Percentiles rank a stretch among this genome's conserved stretches.
Evolutionary conservation across 92 coral and sea anemone genomes (phyloP).

Genomic region (Epizoanthus rinbou): DNA sequence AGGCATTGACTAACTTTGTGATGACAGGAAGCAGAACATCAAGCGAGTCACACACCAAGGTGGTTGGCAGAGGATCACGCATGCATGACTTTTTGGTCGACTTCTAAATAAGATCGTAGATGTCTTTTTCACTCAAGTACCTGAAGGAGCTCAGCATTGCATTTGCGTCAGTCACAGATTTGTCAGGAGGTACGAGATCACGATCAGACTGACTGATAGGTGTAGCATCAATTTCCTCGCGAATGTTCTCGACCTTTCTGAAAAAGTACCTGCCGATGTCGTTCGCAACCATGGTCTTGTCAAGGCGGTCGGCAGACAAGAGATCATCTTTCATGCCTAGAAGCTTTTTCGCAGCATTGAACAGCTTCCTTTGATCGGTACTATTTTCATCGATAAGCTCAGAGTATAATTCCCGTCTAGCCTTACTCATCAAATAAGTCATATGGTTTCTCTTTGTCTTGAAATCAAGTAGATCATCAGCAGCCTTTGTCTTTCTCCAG

Average conservation of each 20-base stretch:
- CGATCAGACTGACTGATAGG: slow-evolving; percentile 45
- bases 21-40: too few species aligned
- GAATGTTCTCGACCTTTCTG: neutral
- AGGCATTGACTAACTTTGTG: too few species aligned
- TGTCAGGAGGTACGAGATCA: slow-evolving; percentile 47
- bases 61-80: slow-evolving; percentile 39
- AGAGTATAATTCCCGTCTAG: slow-evolving; percentile 51
- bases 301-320: slow-evolving; percentile 47
- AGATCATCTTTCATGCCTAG: slow-evolving; percentile 37
- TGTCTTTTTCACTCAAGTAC: slow-evolving; percentile 49
- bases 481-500: slow-evolving; percentile 55
- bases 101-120: slow-evolving; percentile 49
- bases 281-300: slow-evolving; percentile 46
- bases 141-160: slow-evolving; percentile 46
- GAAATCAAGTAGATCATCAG: slow-evolving; percentile 40
- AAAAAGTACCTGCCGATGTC: slow-evolving; percentile 41
- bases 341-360: slow-evolving; percentile 42
- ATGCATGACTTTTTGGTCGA: slow-evolving; percentile 51
- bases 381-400: neutral
- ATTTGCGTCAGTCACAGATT: slow-evolving; percentile 47
- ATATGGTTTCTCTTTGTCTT: slow-evolving; percentile 55
- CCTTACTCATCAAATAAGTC: slow-evolving; percentile 52
- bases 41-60: too few species aligned
- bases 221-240: slow-evolving; percentile 47
- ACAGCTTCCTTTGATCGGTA: slow-evolving; percentile 49